Percentiles rank a stretch among this genome's conserved stretches.
Conservation (phyloP, 2,888 invertebrate genomes). For the Xestia xanthographa region DNA sequence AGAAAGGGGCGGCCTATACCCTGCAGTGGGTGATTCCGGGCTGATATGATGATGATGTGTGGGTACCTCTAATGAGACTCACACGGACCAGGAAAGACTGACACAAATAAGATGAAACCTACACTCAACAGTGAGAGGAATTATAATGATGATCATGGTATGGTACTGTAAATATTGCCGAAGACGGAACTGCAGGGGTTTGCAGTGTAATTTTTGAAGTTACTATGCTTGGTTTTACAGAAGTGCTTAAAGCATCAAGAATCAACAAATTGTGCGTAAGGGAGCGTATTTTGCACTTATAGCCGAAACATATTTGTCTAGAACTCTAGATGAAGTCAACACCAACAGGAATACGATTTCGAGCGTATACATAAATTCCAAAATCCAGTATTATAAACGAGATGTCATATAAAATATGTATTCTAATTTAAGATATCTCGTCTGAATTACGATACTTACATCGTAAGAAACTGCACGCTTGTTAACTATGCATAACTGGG, state of each 20-base stretch:
- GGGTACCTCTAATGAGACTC: not conserved
- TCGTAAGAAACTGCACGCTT: conserved; percentile 67
- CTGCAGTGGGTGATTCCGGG: too few relatives aligned
- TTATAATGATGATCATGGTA: not conserved
- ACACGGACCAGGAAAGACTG: not conserved
- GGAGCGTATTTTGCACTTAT: not conserved
- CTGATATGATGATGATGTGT: too few relatives aligned
- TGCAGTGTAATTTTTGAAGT: not conserved
- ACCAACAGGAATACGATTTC: not conserved
- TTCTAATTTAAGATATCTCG: conserved; percentile 29
- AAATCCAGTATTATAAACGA: conserved; percentile 2
- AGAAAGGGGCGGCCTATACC: too few relatives aligned
- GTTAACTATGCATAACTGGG: conserved; percentile 79
- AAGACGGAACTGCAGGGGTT: not conserved
- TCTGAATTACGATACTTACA: conserved; percentile 54
- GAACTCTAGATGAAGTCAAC: too few relatives aligned
- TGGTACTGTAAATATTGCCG: not conserved
- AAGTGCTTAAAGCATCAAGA: not conserved
- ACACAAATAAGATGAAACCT: not conserved
- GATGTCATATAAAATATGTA: not conserved
- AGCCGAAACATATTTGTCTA: not conserved
- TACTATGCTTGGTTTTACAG: not conserved
- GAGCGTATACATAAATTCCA: not conserved
- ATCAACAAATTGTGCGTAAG: not conserved
- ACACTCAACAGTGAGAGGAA: not conserved